Base-by-base conservation (phyloP, 1,140 invertebrate species). In the Pogonomyrmex barbatus region DNA sequence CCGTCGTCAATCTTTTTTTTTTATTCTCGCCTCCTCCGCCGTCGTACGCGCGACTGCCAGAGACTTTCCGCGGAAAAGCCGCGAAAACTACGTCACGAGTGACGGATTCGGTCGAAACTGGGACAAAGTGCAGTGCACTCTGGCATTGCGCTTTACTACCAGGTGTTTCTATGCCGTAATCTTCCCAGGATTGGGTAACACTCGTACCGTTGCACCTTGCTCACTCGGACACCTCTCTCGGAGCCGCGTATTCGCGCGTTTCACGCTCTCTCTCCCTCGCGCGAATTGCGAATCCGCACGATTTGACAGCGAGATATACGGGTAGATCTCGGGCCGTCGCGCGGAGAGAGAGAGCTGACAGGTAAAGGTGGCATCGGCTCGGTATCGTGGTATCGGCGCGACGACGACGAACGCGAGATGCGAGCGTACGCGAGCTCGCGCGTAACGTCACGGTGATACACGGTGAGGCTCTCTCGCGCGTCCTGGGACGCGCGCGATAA, bases 71-170 rank as follows among this genome's bases (percentile, higher is more conserved):
- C 73, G 88, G 90, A 93, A 93, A 94, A 94, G 90, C 91, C 91
- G 93, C 93, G 91, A 94, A 94, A 94, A 91, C 93, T 94, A 94
- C 94, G 94, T 95, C 94, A 95, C 92, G 87, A 93, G 91, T 94
- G 94, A 95, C 93, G 93, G 94, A 94, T 94, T 94, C 91, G 88
- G 87, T 91, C 89, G 93, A 95, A 95, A 94, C 94, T 95, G 94
- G 94, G 94, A 95, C 94, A 95, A 95, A 95, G 94, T 95, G 94
- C 94, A 95, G 91, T 95, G 94, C 93, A 95, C 94, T 95, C 94
- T 95, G 94, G 94, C 94, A 94, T 94, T 94, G 94, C 94, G 93
- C 92, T 94, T 93, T 93, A 91, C 93, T 92, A 93, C 94, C 94
- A 94, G 94, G 94, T 94, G 93, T 94, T 94, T 94, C 93, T 92